These are phyloP conservation scores for Melanotaenia maccullochi DNA, from an alignment of 2,797 vertebrate species.

Conservation along the genomic window DNA sequence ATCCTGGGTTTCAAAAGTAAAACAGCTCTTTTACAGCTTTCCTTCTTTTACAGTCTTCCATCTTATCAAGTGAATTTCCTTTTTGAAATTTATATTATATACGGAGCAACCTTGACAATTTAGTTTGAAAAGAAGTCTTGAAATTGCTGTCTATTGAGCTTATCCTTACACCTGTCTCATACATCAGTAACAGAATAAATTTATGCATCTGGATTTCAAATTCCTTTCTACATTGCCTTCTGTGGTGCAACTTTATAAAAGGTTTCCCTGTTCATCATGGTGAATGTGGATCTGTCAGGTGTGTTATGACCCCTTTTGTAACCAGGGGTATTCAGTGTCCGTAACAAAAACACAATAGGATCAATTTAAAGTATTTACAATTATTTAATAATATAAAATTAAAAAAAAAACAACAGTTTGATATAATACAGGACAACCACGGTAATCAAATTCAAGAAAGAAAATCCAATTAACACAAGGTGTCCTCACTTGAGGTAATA, in stretches of 20 bases:
- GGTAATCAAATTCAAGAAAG: no score
- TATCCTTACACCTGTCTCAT: slow-evolving; percentile 24
- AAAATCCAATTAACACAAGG: no score
- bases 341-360: no score
- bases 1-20: not conserved
- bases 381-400: no score
- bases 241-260: slow-evolving; percentile 19
- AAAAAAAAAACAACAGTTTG: no score
- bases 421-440: no score
- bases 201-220: not conserved
- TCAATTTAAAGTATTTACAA: no score
- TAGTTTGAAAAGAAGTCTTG: slow-evolving; percentile 8
- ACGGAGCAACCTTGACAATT: not conserved
- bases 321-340: no score
- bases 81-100: slow-evolving; percentile 13
- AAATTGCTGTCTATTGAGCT: not conserved
- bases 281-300: slow-evolving; percentile 30
- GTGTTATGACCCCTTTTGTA: no score
- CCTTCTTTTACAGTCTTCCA: no score
- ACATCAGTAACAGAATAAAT: slow-evolving; percentile 3
- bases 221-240: slow-evolving; percentile 7
- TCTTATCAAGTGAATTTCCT: slow-evolving; percentile 1
- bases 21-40: not conserved
- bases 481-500: no score
- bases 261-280: slow-evolving; percentile 17